phyloP scores from a whole-genome alignment of 1,140 invertebrate genomes.

The Sitophilus oryzae region DNA sequence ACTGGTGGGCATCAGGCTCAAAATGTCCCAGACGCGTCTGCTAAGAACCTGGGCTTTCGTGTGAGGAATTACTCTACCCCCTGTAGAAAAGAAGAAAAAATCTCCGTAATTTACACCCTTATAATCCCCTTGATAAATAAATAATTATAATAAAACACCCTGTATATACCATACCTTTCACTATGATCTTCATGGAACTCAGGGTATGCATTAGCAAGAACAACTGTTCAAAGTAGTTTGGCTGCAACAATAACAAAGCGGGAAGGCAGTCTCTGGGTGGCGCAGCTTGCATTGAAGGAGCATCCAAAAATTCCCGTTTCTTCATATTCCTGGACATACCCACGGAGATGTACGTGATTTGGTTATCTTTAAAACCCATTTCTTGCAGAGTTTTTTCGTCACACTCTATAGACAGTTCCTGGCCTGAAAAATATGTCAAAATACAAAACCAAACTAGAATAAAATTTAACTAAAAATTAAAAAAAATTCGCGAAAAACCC shows the following conservation, averaged over 20 bases:
- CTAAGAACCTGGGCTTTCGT: slow-evolving; percentile 88
- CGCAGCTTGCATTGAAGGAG: slow-evolving; percentile 69
- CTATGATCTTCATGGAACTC: slow-evolving; percentile 71
- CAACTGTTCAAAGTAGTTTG: slow-evolving; percentile 83
- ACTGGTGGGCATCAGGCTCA: slow-evolving; percentile 85
- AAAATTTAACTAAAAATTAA: too few relatives aligned
- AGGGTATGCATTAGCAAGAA: slow-evolving; percentile 85
- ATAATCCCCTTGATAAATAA: too few relatives aligned
- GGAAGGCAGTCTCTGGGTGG: slow-evolving; percentile 78
- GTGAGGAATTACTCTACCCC: slow-evolving; percentile 57
- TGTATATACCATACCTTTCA: slow-evolving; percentile 44
- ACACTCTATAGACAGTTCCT: slow-evolving; percentile 87
- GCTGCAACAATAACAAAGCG: slow-evolving; percentile 74
- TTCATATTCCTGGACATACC: slow-evolving; percentile 72
- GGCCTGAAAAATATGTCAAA: slow-evolving; percentile 45
- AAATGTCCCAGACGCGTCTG: slow-evolving; percentile 86
- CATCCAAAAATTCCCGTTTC: slow-evolving; percentile 63
- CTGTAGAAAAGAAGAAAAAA: slow-evolving; percentile 50
- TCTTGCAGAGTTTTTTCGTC: slow-evolving; percentile 86
- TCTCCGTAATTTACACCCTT: too few relatives aligned
- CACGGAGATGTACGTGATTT: slow-evolving; percentile 84
- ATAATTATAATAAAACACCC: slow-evolving; percentile 1
- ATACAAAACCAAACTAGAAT: too few relatives aligned
- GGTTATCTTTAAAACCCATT: slow-evolving; percentile 86
- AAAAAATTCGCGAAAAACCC: too few relatives aligned